phyloP scores from a whole-genome alignment of 2,113 vertebrate genomes.

The Saguinus imperator region DNA sequence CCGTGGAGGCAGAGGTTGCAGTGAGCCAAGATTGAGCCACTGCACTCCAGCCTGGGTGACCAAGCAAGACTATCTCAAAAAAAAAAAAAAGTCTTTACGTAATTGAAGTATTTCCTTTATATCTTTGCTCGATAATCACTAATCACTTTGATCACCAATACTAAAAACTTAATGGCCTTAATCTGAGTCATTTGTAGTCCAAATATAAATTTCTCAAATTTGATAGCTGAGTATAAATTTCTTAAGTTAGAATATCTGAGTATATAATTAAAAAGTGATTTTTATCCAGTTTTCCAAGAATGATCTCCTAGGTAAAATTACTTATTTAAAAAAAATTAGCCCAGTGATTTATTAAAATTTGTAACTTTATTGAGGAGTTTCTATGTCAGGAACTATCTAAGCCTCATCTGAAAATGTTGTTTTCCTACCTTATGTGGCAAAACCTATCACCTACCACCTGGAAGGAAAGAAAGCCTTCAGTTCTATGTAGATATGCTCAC shows the following conservation, averaged over 20 bases:
- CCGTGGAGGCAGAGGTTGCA: too few species aligned
- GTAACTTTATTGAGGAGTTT: slow-evolving; percentile 26
- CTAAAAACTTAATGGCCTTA: slow-evolving; percentile 27
- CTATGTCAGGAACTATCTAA: not conserved
- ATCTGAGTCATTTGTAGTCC: slow-evolving; percentile 25
- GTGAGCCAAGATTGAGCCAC: too few species aligned
- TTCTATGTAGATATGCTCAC: not conserved
- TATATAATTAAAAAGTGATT: slow-evolving; percentile 31
- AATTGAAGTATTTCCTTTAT: not conserved
- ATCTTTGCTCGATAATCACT: not conserved
- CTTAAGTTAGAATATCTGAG: slow-evolving; percentile 19
- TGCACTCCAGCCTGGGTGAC: too few species aligned
- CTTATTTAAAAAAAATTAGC: not conserved
- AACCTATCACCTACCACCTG: not conserved
- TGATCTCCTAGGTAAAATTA: slow-evolving; percentile 1
- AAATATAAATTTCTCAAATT: slow-evolving; percentile 39
- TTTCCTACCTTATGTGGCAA: not conserved
- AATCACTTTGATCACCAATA: not conserved
- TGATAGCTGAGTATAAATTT: not conserved
- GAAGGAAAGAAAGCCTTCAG: slow-evolving; percentile 19
- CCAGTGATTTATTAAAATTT: not conserved
- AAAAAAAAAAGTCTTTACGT: not conserved
- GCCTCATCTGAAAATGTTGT: not conserved
- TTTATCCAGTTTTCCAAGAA: slow-evolving; percentile 22
- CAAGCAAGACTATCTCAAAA: too few species aligned